A percentile compares a stretch with the other conserved stretches of the same genome.
These are phyloP conservation scores for Drosophila repleta DNA, from an alignment of 1,140 invertebrate species.

Conservation along the genomic window DNA sequence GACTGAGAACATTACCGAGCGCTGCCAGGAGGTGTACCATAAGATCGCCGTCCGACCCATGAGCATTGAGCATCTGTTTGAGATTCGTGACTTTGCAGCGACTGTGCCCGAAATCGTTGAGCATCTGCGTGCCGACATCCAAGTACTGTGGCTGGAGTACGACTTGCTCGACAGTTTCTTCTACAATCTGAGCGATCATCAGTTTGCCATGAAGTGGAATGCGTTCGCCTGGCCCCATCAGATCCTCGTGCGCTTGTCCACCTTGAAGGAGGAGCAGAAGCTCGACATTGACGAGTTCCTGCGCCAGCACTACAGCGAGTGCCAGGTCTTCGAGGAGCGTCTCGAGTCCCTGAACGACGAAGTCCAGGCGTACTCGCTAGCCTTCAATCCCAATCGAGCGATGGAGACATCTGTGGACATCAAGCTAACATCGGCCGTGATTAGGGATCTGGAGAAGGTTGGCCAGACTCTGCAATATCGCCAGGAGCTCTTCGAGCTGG, in stretches of 20 bases:
- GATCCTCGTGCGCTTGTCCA: constrained; percentile 63
- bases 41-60: constrained; percentile 60
- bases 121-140: constrained; percentile 61
- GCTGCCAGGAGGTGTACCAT: constrained; percentile 51
- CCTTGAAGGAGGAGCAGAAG: constrained; percentile 75
- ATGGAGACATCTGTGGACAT: constrained; percentile 75
- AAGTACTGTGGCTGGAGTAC: constrained; percentile 81
- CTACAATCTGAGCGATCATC: constrained; percentile 73
- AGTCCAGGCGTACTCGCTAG: constrained; percentile 71
- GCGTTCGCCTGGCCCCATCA: constrained; percentile 77
- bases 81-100: constrained; percentile 62
- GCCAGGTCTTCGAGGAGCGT: constrained; percentile 72
- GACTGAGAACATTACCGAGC: constrained; percentile 61
- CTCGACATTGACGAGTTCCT: constrained; percentile 77
- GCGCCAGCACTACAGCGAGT: constrained; percentile 67
- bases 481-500: constrained; percentile 72
- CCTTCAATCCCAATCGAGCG: constrained; percentile 68
- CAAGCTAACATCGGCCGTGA: constrained; percentile 71
- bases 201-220: constrained; percentile 82
- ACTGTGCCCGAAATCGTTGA: constrained; percentile 72
- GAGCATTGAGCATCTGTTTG: constrained; percentile 75
- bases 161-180: constrained; percentile 79
- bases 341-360: constrained; percentile 77
- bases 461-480: constrained; percentile 59
- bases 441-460: constrained; percentile 68